Conservation (phyloP, 2,113 vertebrate genomes). For the Vulpes ferrilata region DNA sequence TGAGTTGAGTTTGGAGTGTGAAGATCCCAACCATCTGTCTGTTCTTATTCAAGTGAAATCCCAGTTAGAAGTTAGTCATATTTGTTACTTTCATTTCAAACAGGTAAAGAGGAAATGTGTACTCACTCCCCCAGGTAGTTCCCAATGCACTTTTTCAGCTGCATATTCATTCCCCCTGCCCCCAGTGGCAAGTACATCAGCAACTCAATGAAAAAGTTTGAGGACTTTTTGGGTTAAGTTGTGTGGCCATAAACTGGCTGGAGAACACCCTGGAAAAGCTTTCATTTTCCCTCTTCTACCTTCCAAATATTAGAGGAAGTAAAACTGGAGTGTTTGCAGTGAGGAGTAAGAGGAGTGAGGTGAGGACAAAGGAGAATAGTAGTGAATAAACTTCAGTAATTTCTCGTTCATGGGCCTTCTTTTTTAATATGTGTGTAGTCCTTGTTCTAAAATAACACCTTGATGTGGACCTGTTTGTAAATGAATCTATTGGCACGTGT, state of each 20-base stretch:
- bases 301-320: conserved; percentile 57
- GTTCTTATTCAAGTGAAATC: conserved; percentile 63
- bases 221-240: conserved; percentile 50
- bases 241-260: conserved; percentile 52
- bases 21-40: conserved; percentile 49
- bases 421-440: not conserved
- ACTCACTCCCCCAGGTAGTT: not conserved
- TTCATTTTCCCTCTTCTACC: not conserved
- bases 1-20: conserved; percentile 52
- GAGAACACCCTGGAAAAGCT: conserved; percentile 51
- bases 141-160: conserved; percentile 48
- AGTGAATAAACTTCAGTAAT: not conserved
- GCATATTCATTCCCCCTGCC: not conserved
- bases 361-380: not conserved
- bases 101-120: conserved; percentile 54
- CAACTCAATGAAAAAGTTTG: conserved; percentile 33
- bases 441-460: conserved; percentile 47
- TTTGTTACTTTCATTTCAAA: conserved; percentile 60
- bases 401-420: conserved; percentile 18
- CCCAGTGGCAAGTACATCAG: conserved; percentile 47
- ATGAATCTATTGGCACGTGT: not conserved
- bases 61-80: conserved; percentile 47
- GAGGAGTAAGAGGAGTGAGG: not conserved
- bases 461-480: conserved; percentile 46
- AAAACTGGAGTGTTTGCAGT: conserved; percentile 7